phyloP scores from a whole-genome alignment of 1,140 invertebrate genomes.

The Lasioglossum baleicum region DNA sequence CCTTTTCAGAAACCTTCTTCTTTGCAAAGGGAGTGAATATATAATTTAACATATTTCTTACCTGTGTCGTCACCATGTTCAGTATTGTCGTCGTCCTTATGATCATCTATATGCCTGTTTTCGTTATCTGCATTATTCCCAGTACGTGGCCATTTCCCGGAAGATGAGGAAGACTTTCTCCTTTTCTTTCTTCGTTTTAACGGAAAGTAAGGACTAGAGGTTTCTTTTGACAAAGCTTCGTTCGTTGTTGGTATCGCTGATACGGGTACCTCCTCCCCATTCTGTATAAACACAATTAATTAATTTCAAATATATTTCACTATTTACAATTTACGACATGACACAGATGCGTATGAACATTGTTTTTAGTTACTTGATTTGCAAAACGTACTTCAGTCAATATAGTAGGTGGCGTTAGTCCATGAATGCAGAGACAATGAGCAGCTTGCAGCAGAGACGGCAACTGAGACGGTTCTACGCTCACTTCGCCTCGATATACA shows the following conservation, averaged over 20 bases:
- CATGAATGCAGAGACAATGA: constrained; percentile 83
- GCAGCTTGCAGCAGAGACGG: constrained; percentile 83
- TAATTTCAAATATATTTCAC: not conserved
- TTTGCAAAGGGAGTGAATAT: not conserved
- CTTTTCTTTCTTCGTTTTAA: constrained; percentile 74
- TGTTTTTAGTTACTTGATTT: not conserved
- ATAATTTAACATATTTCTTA: constrained; percentile 47
- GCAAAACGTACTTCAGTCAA: constrained; percentile 77
- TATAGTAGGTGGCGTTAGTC: constrained; percentile 80
- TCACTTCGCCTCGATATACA: constrained; percentile 84
- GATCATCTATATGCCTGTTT: constrained; percentile 61
- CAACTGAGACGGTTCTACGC: constrained; percentile 83
- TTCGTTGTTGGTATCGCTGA: constrained; percentile 70
- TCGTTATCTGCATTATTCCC: constrained; percentile 59
- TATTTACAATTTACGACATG: not conserved
- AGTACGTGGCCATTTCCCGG: constrained; percentile 71
- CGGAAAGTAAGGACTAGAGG: constrained; percentile 67
- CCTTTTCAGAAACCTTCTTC: not conserved
- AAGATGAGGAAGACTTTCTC: constrained; percentile 74
- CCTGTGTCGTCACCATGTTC: constrained; percentile 69
- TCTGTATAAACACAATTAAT: constrained; percentile 59
- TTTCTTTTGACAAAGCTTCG: constrained; percentile 68
- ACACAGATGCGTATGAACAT: too few species aligned
- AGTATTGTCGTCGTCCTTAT: constrained; percentile 68
- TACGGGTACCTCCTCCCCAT: constrained; percentile 74